Evolutionary conservation across 2,797 vertebrate species (phyloP).

Genomic region (Remorina albescens): DNA sequence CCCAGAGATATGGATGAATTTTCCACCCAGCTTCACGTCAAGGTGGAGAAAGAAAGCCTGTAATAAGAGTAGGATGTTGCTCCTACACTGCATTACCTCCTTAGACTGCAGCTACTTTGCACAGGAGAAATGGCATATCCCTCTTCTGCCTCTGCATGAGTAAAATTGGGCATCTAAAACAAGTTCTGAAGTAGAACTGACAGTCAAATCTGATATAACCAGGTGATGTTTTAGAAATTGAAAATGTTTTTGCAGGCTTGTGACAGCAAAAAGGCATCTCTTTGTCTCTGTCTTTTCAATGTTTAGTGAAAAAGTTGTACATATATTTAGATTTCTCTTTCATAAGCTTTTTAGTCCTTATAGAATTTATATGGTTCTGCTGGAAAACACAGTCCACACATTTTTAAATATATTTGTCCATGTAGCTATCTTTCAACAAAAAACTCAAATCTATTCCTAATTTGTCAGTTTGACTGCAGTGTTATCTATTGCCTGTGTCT

Average conservation of each 20-base stretch:
- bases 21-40: neutral
- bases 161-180: neutral
- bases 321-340: neutral
- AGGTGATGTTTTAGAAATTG: neutral
- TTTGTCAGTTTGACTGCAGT: neutral
- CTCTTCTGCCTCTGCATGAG: slow-evolving; percentile 1
- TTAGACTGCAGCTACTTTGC: neutral
- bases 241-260: slow-evolving; percentile 5
- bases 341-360: neutral
- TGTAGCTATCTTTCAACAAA: neutral
- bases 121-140: neutral
- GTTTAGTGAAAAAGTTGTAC: neutral
- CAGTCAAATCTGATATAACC: neutral
- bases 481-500: neutral
- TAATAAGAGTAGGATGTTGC: neutral
- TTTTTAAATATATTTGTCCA: neutral
- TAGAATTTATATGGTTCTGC: neutral
- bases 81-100: neutral
- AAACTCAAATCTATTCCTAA: neutral
- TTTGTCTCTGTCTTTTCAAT: neutral
- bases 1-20: neutral
- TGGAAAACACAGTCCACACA: neutral
- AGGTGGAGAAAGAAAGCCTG: neutral
- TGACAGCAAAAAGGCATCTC: neutral
- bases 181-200: neutral